phyloP scores from a whole-genome alignment of 2,113 vertebrate genomes.

The Sciurus niger region DNA sequence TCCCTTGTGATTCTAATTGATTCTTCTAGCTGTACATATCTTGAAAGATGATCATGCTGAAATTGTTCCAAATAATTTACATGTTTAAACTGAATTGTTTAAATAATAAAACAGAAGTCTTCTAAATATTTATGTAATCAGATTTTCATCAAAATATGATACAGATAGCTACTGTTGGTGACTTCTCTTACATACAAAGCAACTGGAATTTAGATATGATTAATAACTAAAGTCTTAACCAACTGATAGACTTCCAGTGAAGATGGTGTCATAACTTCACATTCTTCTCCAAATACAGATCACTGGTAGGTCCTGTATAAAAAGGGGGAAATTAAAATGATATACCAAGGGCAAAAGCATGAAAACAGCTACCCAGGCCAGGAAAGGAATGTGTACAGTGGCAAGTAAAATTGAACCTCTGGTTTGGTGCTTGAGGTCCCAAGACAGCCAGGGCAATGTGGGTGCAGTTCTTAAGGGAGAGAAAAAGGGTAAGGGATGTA shows the following conservation, averaged over 20 bases:
- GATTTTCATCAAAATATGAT: neutral
- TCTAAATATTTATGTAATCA: neutral
- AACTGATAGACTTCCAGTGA: neutral
- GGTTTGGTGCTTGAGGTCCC: neutral
- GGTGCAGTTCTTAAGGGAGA: neutral
- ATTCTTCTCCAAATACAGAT: neutral
- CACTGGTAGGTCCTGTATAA: neutral
- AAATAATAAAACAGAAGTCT: neutral
- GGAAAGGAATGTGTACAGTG: neutral
- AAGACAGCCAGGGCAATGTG: too few relatives aligned
- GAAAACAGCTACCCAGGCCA: neutral
- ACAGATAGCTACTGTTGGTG: neutral
- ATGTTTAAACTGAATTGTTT: neutral
- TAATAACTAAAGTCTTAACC: neutral
- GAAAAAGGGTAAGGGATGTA: neutral
- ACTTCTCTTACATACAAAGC: slow-evolving; percentile 5
- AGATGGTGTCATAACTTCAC: neutral
- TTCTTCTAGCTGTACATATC: neutral
- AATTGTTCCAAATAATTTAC: neutral
- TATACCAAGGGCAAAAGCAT: neutral
- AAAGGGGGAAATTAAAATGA: neutral
- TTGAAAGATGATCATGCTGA: neutral
- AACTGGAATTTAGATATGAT: neutral
- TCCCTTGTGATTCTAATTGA: neutral
- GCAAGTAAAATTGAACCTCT: neutral